Evolutionary conservation across 2,797 vertebrate genomes (phyloP), one percentile per base, ranked within the genome.

Genomic region (Myotis planiceps): DNA sequence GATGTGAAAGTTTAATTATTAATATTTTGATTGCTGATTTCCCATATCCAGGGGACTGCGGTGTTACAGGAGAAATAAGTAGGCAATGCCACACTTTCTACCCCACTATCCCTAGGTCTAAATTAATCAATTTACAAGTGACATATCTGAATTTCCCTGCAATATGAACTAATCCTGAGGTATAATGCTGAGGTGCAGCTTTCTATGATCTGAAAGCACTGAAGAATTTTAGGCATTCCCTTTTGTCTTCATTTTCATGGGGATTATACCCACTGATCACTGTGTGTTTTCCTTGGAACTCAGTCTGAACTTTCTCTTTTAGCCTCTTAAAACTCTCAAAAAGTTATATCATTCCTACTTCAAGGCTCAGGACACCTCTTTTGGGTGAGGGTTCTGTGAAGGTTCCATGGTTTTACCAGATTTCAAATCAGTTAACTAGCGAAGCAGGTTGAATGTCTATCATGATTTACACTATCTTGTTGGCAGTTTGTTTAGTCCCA

Each of bases 1-100:
- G 97, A 97, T 97, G 97, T 92, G 94, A 97, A 98, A 78, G 53
- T 83, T 98, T 97, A 98, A 98, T 98, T 98, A 0, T 94, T 95
- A 96, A 95, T 85, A 6, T 96, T 98, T 96, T 91, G 18, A 71
- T 96, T 53, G 0, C 89, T 90, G 92, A 88, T 60, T 98, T 95
- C 96, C 91, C 94, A 95, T 87, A 92, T 23, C 58, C 53, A 23
- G 34, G 47, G 66, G 15, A 42, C 19, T 80, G 37, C 7, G 81
- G 9, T 9, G 19, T 88, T 79, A 39, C n/a, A 58, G 45, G 49
- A 92, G 60, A 88, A 88, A 74, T 9, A n/a, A 27, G 25, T 79
- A 39, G 32, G 16, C 6, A 71, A 9, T 47, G 19, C 45, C 21
- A 32, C 9, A 19, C 13, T 81, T 82, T 90, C 83, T 85, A 88